Base-by-base conservation (phyloP, 2,888 invertebrate species). In the Hirtodrosophila confusa region DNA sequence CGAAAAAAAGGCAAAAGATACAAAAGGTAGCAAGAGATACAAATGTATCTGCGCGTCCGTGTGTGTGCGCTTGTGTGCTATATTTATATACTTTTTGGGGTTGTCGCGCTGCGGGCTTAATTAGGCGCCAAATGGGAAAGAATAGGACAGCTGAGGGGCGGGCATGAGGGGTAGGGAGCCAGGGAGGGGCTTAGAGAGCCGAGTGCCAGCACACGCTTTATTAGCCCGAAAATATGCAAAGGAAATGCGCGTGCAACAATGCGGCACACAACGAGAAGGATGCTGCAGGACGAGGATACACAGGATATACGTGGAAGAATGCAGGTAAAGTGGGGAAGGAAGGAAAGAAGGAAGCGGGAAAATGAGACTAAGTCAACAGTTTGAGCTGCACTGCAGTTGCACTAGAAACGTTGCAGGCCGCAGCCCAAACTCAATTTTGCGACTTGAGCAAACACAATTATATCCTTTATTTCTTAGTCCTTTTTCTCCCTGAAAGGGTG, bases 161-260 rank as follows among this genome's bases (percentile, higher is more conserved):
- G 7, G 51, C 10, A 0, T 9, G 10, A 39, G 36, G 7, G 33
- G 11, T 10, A n/a, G 6, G 27, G 4, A 27, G 33, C 10, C 8
- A n/a, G 6, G 27, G 4, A 27, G 27, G 6, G 31, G 44, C 23
- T 24, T 33, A 33, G 7, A 11, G 6, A 31, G 4, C 9, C 44
- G 40, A 58, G 61, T 68, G 53, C 60, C 78, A 6, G 54, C 63
- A 44, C 60, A 66, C 45, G 51, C 51, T 69, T 69, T 71, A 82
- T 85, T 82, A 79, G 86, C 83, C 75, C 44, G 53, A 61, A 83
- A 85, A 75, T 85, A 85, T 83, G 82, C 85, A 63, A 61, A 57
- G 66, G 56, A 41, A 64, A 53, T 48, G 60, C 37, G 58, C 65
- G 64, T 78, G 73, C 12, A 45, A 75, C 69, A 75, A 70, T 76